These are phyloP conservation scores for Schizaphis graminum DNA, from an alignment of 2,888 invertebrate genomes.

Conservation along the genomic window DNA sequence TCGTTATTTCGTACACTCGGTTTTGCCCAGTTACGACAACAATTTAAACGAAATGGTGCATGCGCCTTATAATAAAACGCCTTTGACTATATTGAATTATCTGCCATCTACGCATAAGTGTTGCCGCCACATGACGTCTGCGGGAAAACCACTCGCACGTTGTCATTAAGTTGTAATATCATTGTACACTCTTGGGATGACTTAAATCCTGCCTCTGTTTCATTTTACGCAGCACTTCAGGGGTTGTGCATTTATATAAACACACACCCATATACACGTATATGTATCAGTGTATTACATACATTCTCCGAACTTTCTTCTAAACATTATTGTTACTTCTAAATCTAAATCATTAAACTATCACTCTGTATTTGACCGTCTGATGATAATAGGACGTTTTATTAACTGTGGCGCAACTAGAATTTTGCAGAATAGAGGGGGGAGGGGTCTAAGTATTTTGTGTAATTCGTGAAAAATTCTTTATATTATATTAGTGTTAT, in stretches of 20 bases:
- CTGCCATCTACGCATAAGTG: background rate
- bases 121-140: background rate
- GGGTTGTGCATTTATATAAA: background rate
- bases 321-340: background rate
- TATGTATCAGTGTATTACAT: background rate
- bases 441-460: too few species aligned
- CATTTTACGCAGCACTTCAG: background rate
- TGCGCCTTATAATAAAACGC: background rate
- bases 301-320: background rate
- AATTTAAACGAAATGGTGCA: background rate
- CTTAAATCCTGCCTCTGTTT: background rate
- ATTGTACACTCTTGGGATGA: background rate
- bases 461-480: background rate
- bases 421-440: background rate
- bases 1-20: background rate
- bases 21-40: background rate
- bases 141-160: background rate
- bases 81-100: background rate
- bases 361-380: background rate
- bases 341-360: background rate
- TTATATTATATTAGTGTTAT: background rate
- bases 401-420: background rate
- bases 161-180: background rate
- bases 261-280: background rate
- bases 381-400: background rate